Base-by-base conservation (phyloP, 2,888 invertebrate genomes). In the Malacosoma neustria region DNA sequence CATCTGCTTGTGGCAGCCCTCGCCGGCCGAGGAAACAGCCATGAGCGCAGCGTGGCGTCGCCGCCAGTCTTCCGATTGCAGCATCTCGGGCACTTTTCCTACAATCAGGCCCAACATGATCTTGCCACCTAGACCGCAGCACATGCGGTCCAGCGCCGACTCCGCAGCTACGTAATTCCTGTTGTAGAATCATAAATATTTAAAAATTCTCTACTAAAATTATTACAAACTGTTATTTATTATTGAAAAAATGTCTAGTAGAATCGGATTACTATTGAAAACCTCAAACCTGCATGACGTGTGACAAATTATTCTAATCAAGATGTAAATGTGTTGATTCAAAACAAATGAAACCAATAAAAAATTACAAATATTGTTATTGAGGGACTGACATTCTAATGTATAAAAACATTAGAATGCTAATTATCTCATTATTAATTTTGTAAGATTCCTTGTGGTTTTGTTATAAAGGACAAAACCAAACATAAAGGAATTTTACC, bases 1-100 rank as follows among this genome's bases (percentile, higher is more conserved):
- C 99, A 99, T 99, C 75, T 98, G 97, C 67, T 97, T 96, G 69
- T 97, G 97, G 68, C 99, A 99, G 13, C 99, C 99, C 86, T 99
- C 99, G 3, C 99, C 99, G 41, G 98, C 95, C 0, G 98, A 97
- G 4, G 98, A 99, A 33, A 99, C 93, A 0, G 99, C 99, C 98
- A 99, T 99, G 29, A 99, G 88, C 2, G 97, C 99, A 31, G 99
- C 99, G 77, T 99, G 96, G n/a, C 95, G 89, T 50, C 93, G 92
- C 54, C 92, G 92, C 96, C 96, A 96, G 61, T 95, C 92, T 7
- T 89, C 87, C 48, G 92, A 93, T 33, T 88, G 88, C 54, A 99
- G 84, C 98, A 99, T 97, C 29, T 88, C 87, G 0, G 97, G 96
- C 46, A 99, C 91, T 59, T 91, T 92, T 34, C 89, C 89, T 46